These are phyloP conservation scores for Micrasema minimum DNA, from an alignment of 1,140 invertebrate species.

Conservation along the genomic window DNA sequence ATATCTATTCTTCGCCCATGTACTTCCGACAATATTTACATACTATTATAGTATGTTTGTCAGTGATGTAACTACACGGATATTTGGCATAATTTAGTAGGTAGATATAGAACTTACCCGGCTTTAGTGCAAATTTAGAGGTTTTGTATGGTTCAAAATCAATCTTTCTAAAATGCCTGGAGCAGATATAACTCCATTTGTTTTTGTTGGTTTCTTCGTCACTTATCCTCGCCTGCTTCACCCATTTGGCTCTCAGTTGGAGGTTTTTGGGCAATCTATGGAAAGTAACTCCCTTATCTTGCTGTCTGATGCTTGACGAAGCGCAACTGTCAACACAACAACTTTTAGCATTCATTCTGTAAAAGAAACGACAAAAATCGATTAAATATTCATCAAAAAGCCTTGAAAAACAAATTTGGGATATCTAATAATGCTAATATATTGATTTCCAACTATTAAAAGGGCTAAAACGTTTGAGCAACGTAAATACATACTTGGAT, in stretches of 20 bases:
- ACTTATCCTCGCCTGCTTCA: conserved; percentile 63
- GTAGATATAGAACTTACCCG: conserved; percentile 56
- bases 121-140: conserved; percentile 60
- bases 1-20: too few species aligned
- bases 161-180: conserved; percentile 71
- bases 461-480: too few species aligned
- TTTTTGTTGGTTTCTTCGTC: conserved; percentile 64
- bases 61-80: neutral
- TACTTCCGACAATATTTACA: too few species aligned
- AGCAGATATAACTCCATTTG: conserved; percentile 71
- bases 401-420: too few species aligned
- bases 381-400: too few species aligned
- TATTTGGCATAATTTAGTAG: neutral
- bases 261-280: conserved; percentile 68
- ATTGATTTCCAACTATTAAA: too few species aligned
- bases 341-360: conserved; percentile 45
- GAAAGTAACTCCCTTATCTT: conserved; percentile 66
- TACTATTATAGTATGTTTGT: too few species aligned
- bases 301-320: conserved; percentile 58
- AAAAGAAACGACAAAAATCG: conserved; percentile 16
- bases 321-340: conserved; percentile 59
- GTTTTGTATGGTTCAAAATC: conserved; percentile 67
- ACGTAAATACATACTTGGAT: too few species aligned
- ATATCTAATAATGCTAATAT: too few species aligned
- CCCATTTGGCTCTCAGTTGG: conserved; percentile 63